Evolutionary conservation across 2,113 vertebrate genomes (phyloP), one percentile per base, ranked within the genome.

Genomic region (Hippocampus zosterae): DNA sequence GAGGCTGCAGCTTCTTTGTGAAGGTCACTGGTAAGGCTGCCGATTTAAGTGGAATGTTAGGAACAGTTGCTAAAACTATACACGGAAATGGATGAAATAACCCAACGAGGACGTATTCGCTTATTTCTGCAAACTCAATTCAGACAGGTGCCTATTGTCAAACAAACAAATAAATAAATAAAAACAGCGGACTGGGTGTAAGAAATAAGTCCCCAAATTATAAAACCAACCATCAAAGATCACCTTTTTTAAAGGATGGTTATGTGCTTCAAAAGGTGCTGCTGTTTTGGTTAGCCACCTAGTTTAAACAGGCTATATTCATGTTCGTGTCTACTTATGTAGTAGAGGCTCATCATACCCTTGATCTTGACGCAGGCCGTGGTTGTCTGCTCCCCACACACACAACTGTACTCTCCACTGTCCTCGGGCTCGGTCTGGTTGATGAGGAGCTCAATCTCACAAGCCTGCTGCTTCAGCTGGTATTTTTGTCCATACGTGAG

Each of bases 401-500:
- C 3, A 9, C 87, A 85, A 60, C 83, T 74, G 5, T 94, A 91
- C 63, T 83, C 88, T 44, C 91, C 92, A 5, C 87, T 86, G 55
- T 93, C 92, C 0, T 2, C 12, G 53, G 82, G 25, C 53, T 16
- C 68, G 16, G 59, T 21, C 72, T 56, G 60, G 62, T 2, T 41
- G 67, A 94, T 90, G 55, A 90, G n/a, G 70, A 94, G 75, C 37
- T 81, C 78, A 44, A 68, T 69, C 33, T 60, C 71, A 27, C 41
- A 59, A 5, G 55, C 71, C 29, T 8, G 69, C 46, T 81, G 76
- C 33, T 81, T 81, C 69, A 94, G 92, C 63, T 92, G 89, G 0
- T 93, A 92, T 74, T 94, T 95, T 81, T 89, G 80, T 64, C 92
- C 82, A 0, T 66, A 1, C 0, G n/a, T 84, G 21, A 95, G 89